These are phyloP conservation scores for Paramuricea clavata DNA, from an alignment of 92 coral and sea anemone genomes.

Conservation along the genomic window DNA sequence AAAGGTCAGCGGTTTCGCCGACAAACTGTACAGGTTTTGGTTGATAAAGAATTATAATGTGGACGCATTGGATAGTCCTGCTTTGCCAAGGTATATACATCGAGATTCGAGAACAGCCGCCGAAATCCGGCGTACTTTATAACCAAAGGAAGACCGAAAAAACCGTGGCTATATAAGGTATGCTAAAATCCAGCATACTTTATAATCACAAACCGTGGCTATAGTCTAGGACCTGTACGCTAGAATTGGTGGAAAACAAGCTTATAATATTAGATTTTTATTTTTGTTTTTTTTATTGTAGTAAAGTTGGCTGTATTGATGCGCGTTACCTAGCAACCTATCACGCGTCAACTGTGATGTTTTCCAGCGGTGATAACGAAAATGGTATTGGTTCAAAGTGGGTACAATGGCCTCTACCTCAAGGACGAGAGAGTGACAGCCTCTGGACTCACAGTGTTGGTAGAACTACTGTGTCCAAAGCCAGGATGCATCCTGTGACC, in stretches of 20 bases:
- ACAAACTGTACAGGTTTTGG: slow-evolving; percentile 75
- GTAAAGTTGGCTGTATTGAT: slow-evolving; percentile 66
- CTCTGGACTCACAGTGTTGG: slow-evolving; percentile 82
- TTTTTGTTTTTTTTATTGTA: too few species aligned
- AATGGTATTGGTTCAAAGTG: slow-evolving; percentile 78
- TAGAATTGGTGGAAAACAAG: too few species aligned
- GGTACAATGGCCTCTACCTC: slow-evolving; percentile 83
- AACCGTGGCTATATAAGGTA: too few species aligned
- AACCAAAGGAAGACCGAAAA: too few species aligned
- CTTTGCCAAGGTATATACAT: slow-evolving; percentile 20
- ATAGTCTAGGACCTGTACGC: too few species aligned
- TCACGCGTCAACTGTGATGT: slow-evolving; percentile 76
- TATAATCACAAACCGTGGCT: too few species aligned
- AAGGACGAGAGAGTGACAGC: slow-evolving; percentile 62
- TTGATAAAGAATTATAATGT: slow-evolving; percentile 68
- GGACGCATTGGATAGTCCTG: slow-evolving; percentile 51
- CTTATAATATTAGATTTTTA: too few species aligned
- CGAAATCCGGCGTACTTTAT: too few species aligned
- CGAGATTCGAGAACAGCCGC: too few species aligned
- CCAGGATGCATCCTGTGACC: slow-evolving; percentile 52
- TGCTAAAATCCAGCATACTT: too few species aligned
- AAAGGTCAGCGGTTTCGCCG: slow-evolving; percentile 78
- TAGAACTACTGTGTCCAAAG: slow-evolving; percentile 53
- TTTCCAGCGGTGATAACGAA: slow-evolving; percentile 82
- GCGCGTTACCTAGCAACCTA: slow-evolving; percentile 78